These are phyloP conservation scores for Scomberomorus guttatus DNA, from an alignment of 2,797 vertebrate species.

Conservation along the genomic window DNA sequence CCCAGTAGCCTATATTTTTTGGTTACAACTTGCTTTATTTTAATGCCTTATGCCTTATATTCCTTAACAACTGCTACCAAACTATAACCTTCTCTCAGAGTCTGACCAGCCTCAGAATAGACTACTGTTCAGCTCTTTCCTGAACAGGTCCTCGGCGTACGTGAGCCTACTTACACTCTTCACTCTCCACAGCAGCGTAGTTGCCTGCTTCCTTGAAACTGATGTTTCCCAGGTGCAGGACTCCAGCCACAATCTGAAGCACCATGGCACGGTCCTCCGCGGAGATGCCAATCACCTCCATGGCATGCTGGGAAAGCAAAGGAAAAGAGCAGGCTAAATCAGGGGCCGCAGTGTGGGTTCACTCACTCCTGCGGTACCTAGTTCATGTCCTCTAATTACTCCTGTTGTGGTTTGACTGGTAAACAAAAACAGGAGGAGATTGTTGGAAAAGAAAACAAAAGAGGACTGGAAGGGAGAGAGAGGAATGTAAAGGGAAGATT, in stretches of 20 bases:
- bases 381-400: constrained; percentile 73
- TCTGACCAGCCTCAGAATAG: not conserved
- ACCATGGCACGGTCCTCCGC: constrained; percentile 90
- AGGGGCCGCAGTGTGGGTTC: constrained; percentile 40
- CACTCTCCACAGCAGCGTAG: constrained; percentile 97
- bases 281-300: constrained; percentile 97
- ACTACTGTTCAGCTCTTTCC: not conserved
- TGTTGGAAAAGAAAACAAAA: constrained; percentile 62
- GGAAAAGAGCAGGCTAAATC: constrained; percentile 47
- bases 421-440: constrained; percentile 77
- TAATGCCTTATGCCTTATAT: not conserved
- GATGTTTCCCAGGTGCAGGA: constrained; percentile 97
- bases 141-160: not conserved
- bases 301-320: constrained; percentile 90
- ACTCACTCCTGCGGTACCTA: constrained; percentile 57
- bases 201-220: constrained; percentile 97
- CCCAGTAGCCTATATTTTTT: not conserved
- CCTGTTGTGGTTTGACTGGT: constrained; percentile 68
- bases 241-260: constrained; percentile 96
- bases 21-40: not conserved
- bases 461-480: constrained; percentile 31
- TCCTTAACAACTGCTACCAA: not conserved
- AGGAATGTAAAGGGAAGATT: constrained; percentile 34
- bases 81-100: not conserved
- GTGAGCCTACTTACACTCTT: constrained; percentile 92